phyloP scores from a whole-genome alignment of 2,797 vertebrate species.

The Luscinia megarhynchos region DNA sequence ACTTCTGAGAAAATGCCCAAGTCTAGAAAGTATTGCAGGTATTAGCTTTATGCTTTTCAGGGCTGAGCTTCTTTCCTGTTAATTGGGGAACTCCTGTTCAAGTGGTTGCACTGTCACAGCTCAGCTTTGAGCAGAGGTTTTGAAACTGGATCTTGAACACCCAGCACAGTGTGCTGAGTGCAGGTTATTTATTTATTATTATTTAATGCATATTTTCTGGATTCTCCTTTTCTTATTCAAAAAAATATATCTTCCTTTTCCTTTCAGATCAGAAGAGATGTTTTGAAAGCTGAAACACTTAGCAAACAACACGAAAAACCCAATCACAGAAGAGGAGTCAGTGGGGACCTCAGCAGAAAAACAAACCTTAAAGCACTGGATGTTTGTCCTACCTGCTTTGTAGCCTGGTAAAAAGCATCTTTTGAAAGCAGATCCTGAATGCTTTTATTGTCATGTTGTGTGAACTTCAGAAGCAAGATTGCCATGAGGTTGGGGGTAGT shows the following conservation, averaged over 20 bases:
- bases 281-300: background rate
- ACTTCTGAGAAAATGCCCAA: background rate
- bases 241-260: background rate
- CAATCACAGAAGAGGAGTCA: rapidly evolving
- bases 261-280: background rate
- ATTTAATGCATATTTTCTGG: background rate
- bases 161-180: background rate
- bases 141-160: background rate
- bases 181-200: background rate
- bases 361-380: background rate
- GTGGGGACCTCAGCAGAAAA: background rate
- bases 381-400: background rate
- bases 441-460: background rate
- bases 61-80: background rate
- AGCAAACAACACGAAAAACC: background rate
- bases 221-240: background rate
- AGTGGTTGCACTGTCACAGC: background rate
- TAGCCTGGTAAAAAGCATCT: background rate
- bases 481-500: background rate
- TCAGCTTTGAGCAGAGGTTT: background rate
- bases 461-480: background rate
- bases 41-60: background rate
- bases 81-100: background rate
- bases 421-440: background rate
- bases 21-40: background rate